phyloP scores from a whole-genome alignment of 2,888 invertebrate species.

The Aphidoletes aphidimyza region DNA sequence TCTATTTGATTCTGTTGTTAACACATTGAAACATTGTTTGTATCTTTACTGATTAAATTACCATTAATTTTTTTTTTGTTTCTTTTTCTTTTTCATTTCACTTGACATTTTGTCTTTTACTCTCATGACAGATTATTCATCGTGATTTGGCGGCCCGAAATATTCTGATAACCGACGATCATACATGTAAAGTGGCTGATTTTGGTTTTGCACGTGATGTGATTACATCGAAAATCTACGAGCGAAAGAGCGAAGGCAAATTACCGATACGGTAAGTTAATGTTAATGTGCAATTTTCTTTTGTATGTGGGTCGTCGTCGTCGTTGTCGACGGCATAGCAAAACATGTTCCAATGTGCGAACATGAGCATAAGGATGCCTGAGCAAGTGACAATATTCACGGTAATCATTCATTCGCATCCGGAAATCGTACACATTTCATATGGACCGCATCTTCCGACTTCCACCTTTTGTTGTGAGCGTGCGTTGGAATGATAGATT shows the following conservation, averaged over 20 bases:
- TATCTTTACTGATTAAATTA: neutral
- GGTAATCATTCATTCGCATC: conserved; percentile 43
- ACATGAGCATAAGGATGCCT: too few relatives aligned
- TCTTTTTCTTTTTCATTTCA: neutral
- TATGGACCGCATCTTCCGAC: neutral
- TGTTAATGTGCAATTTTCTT: conserved; percentile 47
- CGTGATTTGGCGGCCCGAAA: conserved; percentile 91
- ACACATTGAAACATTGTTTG: too few relatives aligned
- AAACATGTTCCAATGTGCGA: too few relatives aligned
- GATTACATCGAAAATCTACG: conserved; percentile 87
- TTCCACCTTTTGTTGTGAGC: neutral
- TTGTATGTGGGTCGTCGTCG: too few relatives aligned
- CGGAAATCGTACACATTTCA: conserved; percentile 13
- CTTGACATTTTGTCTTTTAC: too few relatives aligned
- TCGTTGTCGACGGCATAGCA: too few relatives aligned
- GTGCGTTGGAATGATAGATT: neutral
- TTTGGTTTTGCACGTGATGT: conserved; percentile 94
- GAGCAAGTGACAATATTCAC: neutral
- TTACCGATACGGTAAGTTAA: conserved; percentile 73
- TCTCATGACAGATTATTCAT: conserved; percentile 84
- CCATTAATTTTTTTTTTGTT: neutral
- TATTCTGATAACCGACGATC: conserved; percentile 79
- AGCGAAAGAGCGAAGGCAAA: conserved; percentile 85
- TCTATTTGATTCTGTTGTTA: too few relatives aligned
- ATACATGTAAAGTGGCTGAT: conserved; percentile 88